Evolutionary conservation across 2,797 vertebrate genomes (phyloP).

Genomic region (Varecia variegata): DNA sequence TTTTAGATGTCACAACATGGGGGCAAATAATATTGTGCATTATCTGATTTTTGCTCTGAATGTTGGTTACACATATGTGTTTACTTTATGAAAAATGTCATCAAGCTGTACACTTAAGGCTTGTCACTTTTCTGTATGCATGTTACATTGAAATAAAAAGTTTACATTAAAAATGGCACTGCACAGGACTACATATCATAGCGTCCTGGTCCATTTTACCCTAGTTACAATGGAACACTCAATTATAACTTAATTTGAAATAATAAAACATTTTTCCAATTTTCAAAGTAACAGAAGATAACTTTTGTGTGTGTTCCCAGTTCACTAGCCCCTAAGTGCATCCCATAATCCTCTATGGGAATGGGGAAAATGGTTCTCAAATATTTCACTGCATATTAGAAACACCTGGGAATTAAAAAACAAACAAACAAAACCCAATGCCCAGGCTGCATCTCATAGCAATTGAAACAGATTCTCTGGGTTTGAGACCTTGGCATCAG

Average conservation of each 20-base stretch:
- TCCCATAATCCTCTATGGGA: not conserved
- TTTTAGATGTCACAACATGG: constrained; percentile 35
- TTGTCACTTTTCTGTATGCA: not conserved
- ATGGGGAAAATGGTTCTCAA: constrained; percentile 11
- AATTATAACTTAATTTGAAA: not conserved
- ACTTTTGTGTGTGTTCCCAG: not conserved
- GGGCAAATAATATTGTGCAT: not conserved
- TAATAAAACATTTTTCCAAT: constrained; percentile 18
- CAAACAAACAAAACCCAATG: not conserved
- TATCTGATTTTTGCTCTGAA: constrained; percentile 33
- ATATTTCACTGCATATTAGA: not conserved
- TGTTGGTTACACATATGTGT: not conserved
- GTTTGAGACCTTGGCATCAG: not conserved
- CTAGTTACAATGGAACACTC: not conserved
- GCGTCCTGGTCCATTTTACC: not conserved
- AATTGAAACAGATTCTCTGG: not conserved
- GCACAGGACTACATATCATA: not conserved
- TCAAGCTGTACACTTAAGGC: not conserved
- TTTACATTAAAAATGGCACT: not conserved
- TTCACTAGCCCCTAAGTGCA: not conserved
- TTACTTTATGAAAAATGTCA: constrained; percentile 38
- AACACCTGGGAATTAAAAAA: constrained; percentile 4
- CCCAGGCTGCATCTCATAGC: not conserved
- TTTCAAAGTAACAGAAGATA: constrained; percentile 22
- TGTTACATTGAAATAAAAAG: not conserved